These are phyloP conservation scores for Mylabris sibirica DNA, from an alignment of 2,888 invertebrate species.

Conservation along the genomic window DNA sequence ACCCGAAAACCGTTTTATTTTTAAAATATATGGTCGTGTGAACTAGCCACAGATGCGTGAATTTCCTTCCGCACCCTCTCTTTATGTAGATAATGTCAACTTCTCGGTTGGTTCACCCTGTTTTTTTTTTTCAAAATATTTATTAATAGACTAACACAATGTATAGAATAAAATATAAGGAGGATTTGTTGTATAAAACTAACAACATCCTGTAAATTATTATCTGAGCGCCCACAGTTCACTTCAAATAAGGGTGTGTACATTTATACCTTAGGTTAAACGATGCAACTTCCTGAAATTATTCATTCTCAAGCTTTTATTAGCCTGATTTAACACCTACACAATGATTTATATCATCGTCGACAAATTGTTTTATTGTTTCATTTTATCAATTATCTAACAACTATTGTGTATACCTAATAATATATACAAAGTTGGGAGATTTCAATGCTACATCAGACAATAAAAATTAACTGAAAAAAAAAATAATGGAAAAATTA, in stretches of 20 bases:
- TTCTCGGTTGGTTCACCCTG: constrained; percentile 27
- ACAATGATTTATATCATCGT: constrained; percentile 19
- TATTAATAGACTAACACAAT: constrained; percentile 22
- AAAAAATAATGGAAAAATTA: neutral
- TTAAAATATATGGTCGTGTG: constrained; percentile 23
- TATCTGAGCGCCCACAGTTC: constrained; percentile 37
- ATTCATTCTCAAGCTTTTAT: constrained; percentile 25
- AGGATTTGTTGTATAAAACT: neutral
- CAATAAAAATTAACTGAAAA: constrained; percentile 3
- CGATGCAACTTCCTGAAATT: constrained; percentile 45
- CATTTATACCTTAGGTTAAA: constrained; percentile 39
- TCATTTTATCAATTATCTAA: constrained; percentile 18
- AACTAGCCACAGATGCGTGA: constrained; percentile 32
- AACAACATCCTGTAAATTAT: constrained; percentile 12
- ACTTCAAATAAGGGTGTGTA: constrained; percentile 38
- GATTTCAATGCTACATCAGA: constrained; percentile 24
- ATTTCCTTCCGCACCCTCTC: constrained; percentile 34
- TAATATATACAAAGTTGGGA: neutral
- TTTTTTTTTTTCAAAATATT: constrained; percentile 22
- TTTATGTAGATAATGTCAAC: too few relatives aligned
- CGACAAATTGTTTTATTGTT: constrained; percentile 22
- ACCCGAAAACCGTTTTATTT: neutral
- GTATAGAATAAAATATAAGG: neutral
- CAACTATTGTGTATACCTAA: neutral
- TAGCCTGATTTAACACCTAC: constrained; percentile 19